A percentile compares a stretch with the other conserved stretches of the same genome.
phyloP scores from a whole-genome alignment of 2,797 vertebrate genomes.

The Syncerus caffer region DNA sequence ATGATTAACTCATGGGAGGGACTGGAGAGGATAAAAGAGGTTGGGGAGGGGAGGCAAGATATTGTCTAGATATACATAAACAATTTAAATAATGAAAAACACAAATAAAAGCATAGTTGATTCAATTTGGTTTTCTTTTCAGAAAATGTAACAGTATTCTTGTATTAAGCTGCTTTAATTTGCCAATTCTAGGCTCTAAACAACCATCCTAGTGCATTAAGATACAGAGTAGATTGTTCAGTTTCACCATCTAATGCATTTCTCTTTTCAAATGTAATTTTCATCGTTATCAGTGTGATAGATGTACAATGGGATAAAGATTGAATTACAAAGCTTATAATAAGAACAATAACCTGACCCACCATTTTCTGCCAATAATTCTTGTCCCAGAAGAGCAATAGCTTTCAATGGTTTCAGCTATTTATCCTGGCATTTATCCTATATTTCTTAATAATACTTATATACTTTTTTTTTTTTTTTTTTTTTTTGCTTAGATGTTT shows the following conservation, averaged over 20 bases:
- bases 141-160: background rate
- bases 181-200: background rate
- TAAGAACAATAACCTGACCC: background rate
- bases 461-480: background rate
- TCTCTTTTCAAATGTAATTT: background rate
- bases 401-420: background rate
- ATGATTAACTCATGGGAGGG: background rate
- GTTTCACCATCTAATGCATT: background rate
- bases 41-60: accelerated
- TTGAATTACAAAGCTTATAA: background rate
- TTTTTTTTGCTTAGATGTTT: background rate
- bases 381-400: background rate
- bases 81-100: background rate
- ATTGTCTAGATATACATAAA: background rate
- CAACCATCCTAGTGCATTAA: background rate
- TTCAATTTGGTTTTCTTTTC: background rate
- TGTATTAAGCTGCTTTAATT: background rate
- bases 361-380: background rate
- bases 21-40: background rate
- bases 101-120: background rate
- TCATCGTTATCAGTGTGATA: background rate
- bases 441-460: background rate
- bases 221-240: background rate
- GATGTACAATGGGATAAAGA: background rate
- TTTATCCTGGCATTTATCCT: background rate